Evolutionary conservation across 2,888 invertebrate genomes (phyloP).

Genomic region (Bellardia pandia): DNA sequence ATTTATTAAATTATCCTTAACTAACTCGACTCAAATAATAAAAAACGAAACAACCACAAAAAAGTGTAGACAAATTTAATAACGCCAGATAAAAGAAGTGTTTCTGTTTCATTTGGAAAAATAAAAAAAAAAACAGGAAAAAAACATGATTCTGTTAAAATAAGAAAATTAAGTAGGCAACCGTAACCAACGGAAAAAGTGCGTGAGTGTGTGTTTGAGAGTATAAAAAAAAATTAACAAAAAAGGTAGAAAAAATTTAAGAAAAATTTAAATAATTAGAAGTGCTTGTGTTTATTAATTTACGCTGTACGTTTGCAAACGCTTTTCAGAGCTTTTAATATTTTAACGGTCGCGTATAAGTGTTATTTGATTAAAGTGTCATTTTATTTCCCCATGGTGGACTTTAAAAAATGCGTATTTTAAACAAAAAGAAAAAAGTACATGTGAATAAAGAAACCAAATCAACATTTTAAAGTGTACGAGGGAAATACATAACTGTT

Average conservation of each 20-base stretch:
- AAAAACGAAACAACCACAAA: background rate
- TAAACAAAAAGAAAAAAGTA: background rate
- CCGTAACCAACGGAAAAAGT: background rate
- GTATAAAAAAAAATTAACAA: background rate
- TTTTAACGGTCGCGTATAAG: slow-evolving; percentile 26
- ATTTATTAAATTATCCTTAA: slow-evolving; percentile 36
- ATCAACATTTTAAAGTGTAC: background rate
- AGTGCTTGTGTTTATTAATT: background rate
- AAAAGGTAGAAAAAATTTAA: background rate
- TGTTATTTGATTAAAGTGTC: background rate
- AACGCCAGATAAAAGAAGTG: slow-evolving; percentile 14
- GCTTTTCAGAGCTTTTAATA: slow-evolving; percentile 54
- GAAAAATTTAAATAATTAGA: slow-evolving; percentile 5
- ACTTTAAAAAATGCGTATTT: background rate
- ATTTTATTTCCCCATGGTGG: background rate
- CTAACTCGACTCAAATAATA: background rate
- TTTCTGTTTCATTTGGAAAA: background rate
- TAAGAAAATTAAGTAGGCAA: slow-evolving; percentile 21
- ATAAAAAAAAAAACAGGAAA: background rate
- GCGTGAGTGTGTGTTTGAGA: slow-evolving; percentile 40
- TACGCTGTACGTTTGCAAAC: slow-evolving; percentile 6
- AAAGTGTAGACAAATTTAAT: background rate
- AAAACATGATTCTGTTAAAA: background rate
- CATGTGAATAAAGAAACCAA: background rate
- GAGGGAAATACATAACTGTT: background rate